These are phyloP conservation scores for Chloroceryle inda DNA, from an alignment of 2,797 vertebrate genomes.

Conservation along the genomic window DNA sequence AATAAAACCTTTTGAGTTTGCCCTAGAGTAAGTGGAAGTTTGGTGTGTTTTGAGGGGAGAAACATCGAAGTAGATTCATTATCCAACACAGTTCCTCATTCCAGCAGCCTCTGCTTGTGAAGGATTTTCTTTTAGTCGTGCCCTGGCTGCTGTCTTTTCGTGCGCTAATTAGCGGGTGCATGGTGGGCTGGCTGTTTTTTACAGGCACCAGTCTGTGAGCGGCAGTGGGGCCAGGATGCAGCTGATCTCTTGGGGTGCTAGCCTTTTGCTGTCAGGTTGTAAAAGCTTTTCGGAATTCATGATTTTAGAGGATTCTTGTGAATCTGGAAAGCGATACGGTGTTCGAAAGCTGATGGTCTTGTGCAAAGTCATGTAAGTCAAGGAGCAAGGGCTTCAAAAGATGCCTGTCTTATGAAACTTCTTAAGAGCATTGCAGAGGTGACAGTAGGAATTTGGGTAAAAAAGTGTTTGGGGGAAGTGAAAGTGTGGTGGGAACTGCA, in stretches of 20 bases:
- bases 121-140: neutral
- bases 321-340: neutral
- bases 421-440: neutral
- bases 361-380: fast-evolving
- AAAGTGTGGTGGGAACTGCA: neutral
- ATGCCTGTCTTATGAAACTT: neutral
- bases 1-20: conserved; percentile 88
- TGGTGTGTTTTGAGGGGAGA: conserved; percentile 22
- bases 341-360: neutral
- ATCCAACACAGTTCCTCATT: neutral
- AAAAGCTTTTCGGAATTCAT: neutral
- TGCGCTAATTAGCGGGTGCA: neutral
- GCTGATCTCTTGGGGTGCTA: neutral
- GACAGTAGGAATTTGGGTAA: neutral
- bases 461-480: neutral
- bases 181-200: neutral
- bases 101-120: neutral
- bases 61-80: neutral
- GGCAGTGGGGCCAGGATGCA: neutral
- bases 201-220: neutral
- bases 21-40: conserved; percentile 89
- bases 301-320: neutral
- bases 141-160: neutral
- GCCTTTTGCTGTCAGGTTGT: neutral
- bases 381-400: neutral